Conservation (phyloP, 1,140 invertebrate species). For the Kradibia gibbosae region DNA sequence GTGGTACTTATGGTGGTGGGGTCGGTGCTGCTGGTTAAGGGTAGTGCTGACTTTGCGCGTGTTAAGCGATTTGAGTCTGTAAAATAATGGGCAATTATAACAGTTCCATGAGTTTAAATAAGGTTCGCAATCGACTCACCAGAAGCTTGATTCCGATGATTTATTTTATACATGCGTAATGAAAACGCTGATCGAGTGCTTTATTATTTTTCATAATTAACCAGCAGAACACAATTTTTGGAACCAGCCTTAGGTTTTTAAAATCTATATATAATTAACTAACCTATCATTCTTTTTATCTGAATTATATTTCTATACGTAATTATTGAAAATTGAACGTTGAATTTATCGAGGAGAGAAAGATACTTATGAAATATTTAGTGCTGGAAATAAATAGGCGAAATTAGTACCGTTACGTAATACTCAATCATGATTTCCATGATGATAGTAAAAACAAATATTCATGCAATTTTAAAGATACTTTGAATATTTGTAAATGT, state of each 20-base stretch:
- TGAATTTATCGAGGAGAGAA: background rate
- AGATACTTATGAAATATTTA: background rate
- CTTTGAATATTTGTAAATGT: background rate
- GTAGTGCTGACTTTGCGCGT: background rate
- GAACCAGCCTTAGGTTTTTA: too few relatives aligned
- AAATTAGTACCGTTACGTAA: background rate
- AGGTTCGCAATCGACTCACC: background rate
- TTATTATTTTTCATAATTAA: background rate
- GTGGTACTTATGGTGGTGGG: background rate
- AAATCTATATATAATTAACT: background rate
- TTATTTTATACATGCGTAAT: too few relatives aligned
- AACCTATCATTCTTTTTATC: background rate
- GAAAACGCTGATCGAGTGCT: too few relatives aligned
- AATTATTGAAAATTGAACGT: background rate
- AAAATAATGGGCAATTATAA: conserved; percentile 7
- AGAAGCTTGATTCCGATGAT: background rate
- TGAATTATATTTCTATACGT: background rate
- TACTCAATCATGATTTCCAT: background rate
- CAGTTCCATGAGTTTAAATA: background rate
- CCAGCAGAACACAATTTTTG: too few relatives aligned
- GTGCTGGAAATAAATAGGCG: background rate
- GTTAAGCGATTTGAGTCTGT: background rate
- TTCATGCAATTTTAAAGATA: background rate
- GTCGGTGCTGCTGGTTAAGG: background rate
- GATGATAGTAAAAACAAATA: background rate